A percentile compares a stretch with the other conserved stretches of the same genome.
phyloP scores from a whole-genome alignment of 2,797 vertebrate species.

The Pygocentrus nattereri region DNA sequence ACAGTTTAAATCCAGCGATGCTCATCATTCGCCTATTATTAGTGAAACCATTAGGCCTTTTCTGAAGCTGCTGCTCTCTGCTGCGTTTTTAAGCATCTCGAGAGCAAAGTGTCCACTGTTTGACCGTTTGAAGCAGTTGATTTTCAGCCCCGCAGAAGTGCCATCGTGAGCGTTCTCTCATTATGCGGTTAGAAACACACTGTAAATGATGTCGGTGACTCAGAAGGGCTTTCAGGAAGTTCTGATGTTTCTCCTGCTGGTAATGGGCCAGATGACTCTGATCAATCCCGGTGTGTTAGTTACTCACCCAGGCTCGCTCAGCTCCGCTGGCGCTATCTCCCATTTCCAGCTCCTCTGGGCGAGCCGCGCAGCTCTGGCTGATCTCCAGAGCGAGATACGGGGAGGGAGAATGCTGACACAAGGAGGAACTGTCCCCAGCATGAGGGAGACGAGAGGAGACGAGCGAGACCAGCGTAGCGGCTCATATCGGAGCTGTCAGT shows the following conservation, averaged over 20 bases:
- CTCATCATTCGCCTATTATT: too few relatives aligned
- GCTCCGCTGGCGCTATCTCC: slow-evolving; percentile 37
- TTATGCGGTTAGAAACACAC: background rate
- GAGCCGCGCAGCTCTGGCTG: slow-evolving; percentile 30
- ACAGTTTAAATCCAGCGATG: too few relatives aligned
- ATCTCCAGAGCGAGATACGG: slow-evolving; percentile 53
- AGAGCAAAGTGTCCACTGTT: too few relatives aligned
- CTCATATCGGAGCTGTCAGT: slow-evolving; percentile 53
- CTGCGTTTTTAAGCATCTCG: too few relatives aligned
- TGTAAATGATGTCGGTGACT: slow-evolving; percentile 23
- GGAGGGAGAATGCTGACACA: slow-evolving; percentile 53
- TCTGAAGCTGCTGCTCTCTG: too few relatives aligned
- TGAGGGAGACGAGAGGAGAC: slow-evolving; percentile 29
- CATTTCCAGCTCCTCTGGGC: slow-evolving; percentile 47
- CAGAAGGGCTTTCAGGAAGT: slow-evolving; percentile 42
- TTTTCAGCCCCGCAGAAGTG: too few relatives aligned
- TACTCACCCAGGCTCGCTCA: slow-evolving; percentile 15
- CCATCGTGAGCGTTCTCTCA: too few relatives aligned
- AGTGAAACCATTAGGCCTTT: too few relatives aligned
- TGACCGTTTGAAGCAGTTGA: too few relatives aligned
- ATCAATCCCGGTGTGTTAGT: slow-evolving; percentile 31
- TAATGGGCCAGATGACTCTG: slow-evolving; percentile 10
- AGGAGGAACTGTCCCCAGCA: slow-evolving; percentile 50
- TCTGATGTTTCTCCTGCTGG: slow-evolving; percentile 2
- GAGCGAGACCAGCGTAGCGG: slow-evolving; percentile 19